These are phyloP conservation scores for Emydocephalus ijimae DNA, from an alignment of 2,113 vertebrate genomes.

Conservation along the genomic window DNA sequence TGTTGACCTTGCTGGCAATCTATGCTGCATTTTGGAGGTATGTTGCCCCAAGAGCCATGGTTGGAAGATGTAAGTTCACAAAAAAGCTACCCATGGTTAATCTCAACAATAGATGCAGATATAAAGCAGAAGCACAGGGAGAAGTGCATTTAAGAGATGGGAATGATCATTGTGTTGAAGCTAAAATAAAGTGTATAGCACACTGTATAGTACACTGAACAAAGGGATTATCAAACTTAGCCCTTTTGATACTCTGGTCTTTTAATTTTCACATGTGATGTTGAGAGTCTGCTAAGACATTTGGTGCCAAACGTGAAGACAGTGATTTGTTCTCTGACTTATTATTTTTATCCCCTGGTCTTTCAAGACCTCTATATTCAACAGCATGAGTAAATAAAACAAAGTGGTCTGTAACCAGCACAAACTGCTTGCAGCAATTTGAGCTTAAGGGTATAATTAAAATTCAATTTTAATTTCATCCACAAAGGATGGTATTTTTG, in stretches of 20 bases:
- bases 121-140: not conserved
- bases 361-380: not conserved
- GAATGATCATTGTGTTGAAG: not conserved
- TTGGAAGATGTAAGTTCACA: not conserved
- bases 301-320: not conserved
- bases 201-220: not conserved
- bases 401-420: not conserved
- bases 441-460: not conserved
- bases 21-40: slow-evolving; percentile 98
- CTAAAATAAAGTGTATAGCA: not conserved
- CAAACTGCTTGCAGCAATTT: not conserved
- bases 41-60: not conserved
- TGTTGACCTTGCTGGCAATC: slow-evolving; percentile 91
- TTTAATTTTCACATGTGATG: not conserved
- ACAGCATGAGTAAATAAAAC: not conserved
- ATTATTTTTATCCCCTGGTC: not conserved
- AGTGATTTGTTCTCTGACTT: not conserved
- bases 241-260: not conserved
- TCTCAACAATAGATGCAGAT: not conserved
- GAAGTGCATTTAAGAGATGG: too few relatives aligned
- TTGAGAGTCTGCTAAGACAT: not conserved
- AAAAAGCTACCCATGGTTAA: not conserved
- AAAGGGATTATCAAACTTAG: not conserved
- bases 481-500: not conserved
- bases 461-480: not conserved